Conservation (phyloP, 2,888 invertebrate species). For the Sussaba pulchella region DNA sequence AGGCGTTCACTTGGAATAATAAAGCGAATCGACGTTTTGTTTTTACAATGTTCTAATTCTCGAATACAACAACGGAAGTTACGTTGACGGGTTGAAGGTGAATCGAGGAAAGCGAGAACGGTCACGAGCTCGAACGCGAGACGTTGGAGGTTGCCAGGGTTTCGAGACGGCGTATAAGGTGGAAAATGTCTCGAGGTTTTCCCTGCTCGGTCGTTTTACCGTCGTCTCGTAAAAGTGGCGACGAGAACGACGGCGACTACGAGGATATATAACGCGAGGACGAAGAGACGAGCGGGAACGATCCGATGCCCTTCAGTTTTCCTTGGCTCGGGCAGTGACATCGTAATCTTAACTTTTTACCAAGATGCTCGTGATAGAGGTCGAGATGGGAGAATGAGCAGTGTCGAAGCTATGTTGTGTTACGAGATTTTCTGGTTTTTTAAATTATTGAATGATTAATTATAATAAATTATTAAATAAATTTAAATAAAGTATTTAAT, state of each 20-base stretch:
- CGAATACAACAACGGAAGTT: background rate
- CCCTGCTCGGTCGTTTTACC: slow-evolving; percentile 56
- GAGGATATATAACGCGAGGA: background rate
- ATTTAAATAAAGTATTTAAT: too few species aligned
- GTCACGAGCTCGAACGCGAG: slow-evolving; percentile 63
- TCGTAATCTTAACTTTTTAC: slow-evolving; percentile 68
- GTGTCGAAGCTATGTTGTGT: background rate
- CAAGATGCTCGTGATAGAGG: slow-evolving; percentile 31
- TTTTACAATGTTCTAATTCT: slow-evolving; percentile 5
- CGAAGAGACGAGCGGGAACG: background rate
- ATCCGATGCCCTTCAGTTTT: slow-evolving; percentile 39
- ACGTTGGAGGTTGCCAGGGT: slow-evolving; percentile 58
- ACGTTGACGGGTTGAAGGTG: background rate
- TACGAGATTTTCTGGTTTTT: slow-evolving; percentile 4
- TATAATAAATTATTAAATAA: too few species aligned
- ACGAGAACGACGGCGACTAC: slow-evolving; percentile 32
- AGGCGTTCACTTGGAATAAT: slow-evolving; percentile 15
- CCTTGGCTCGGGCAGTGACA: slow-evolving; percentile 61
- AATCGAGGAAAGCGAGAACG: slow-evolving; percentile 13
- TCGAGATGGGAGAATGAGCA: slow-evolving; percentile 9
- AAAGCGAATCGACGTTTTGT: slow-evolving; percentile 3
- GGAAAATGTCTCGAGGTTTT: slow-evolving; percentile 42
- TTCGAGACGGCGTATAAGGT: slow-evolving; percentile 27
- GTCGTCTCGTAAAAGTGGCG: slow-evolving; percentile 54
- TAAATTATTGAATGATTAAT: background rate